Conservation (phyloP, 1,140 invertebrate genomes). For the Drosophila arawakana region DNA sequence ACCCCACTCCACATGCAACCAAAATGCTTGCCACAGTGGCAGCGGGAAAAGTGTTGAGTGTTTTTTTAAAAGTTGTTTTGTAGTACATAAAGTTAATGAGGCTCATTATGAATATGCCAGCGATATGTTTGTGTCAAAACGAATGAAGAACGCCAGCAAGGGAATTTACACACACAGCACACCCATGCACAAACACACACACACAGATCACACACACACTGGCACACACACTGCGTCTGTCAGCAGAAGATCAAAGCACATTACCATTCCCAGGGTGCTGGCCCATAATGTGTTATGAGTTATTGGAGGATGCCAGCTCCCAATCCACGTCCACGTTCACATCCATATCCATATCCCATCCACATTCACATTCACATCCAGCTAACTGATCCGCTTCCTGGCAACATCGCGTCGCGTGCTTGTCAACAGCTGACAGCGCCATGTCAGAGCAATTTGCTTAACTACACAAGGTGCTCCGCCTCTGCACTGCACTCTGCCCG, state of each 20-base stretch:
- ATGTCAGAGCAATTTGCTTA: slow-evolving; percentile 81
- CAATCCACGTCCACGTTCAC: background rate
- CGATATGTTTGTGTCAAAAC: slow-evolving; percentile 77
- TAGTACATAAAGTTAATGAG: slow-evolving; percentile 75
- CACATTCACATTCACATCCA: slow-evolving; percentile 9
- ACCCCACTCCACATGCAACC: background rate
- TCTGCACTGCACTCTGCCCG: background rate
- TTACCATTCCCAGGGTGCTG: slow-evolving; percentile 42
- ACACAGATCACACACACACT: background rate
- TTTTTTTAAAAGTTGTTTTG: slow-evolving; percentile 34
- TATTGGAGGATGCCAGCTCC: slow-evolving; percentile 51
- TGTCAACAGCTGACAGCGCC: slow-evolving; percentile 81
- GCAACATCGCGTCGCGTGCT: slow-evolving; percentile 57
- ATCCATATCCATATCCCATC: background rate
- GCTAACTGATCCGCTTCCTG: slow-evolving; percentile 73
- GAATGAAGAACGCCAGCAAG: slow-evolving; percentile 50
- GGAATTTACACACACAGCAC: slow-evolving; percentile 64
- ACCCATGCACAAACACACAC: slow-evolving; percentile 31
- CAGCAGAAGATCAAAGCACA: slow-evolving; percentile 72
- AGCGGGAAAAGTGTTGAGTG: slow-evolving; percentile 63
- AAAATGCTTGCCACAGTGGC: slow-evolving; percentile 3
- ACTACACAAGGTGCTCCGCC: slow-evolving; percentile 54
- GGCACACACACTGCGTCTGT: slow-evolving; percentile 29
- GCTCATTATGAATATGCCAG: slow-evolving; percentile 79
- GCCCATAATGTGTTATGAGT: slow-evolving; percentile 78